Percentiles rank a stretch among this genome's conserved stretches.
Conservation (phyloP, 2,888 invertebrate species). For the Apodemia mormo region DNA sequence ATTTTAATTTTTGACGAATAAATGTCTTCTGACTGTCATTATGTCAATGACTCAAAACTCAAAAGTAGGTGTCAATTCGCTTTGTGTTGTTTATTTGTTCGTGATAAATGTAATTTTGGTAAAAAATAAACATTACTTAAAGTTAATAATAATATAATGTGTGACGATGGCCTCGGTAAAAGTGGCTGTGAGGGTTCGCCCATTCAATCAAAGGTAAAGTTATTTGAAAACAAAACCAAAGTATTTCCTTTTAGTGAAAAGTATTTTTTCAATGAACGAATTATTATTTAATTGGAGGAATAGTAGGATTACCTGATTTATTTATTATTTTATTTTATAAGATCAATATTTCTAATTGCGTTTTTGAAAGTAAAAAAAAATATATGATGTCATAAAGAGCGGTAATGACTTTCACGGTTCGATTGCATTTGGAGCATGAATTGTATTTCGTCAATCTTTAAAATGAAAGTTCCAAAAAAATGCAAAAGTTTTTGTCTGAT, state of each 20-base stretch:
- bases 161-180: conserved; percentile 93
- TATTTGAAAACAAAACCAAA: neutral
- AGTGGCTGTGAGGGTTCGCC: conserved; percentile 94
- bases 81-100: conserved; percentile 66
- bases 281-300: neutral
- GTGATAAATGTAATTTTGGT: conserved; percentile 59
- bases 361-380: conserved; percentile 73
- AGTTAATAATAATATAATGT: conserved; percentile 73
- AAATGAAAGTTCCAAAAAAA: conserved; percentile 73
- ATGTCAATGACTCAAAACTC: conserved; percentile 46
- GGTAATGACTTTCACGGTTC: conserved; percentile 81
- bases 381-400: conserved; percentile 71
- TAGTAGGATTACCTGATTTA: neutral
- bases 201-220: conserved; percentile 92
- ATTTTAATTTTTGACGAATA: neutral
- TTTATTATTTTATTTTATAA: conserved; percentile 17
- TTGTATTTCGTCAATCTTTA: conserved; percentile 68
- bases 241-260: neutral
- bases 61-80: conserved; percentile 53
- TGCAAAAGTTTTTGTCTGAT: conserved; percentile 29
- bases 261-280: neutral
- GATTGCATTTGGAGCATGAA: conserved; percentile 75
- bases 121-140: conserved; percentile 42
- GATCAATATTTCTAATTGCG: conserved; percentile 36
- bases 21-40: conserved; percentile 31